phyloP scores from a whole-genome alignment of 2,797 vertebrate genomes.

The Nannoperca obscura region DNA sequence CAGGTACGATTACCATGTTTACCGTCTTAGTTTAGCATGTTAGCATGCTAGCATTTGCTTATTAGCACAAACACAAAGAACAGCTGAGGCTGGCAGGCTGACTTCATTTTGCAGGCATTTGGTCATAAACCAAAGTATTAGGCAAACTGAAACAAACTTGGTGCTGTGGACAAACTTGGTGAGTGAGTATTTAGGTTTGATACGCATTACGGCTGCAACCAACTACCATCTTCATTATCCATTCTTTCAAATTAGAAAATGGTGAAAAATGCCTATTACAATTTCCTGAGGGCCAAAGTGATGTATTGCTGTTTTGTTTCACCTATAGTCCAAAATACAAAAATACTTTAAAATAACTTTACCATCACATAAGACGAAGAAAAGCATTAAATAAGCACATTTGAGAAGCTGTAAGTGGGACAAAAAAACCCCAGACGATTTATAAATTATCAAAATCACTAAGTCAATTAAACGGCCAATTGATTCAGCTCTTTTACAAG shows the following conservation, averaged over 20 bases:
- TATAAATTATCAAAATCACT: not conserved
- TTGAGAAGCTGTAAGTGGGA: not conserved
- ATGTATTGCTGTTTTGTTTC: not conserved
- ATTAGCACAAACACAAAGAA: not conserved
- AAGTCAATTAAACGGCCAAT: too few relatives aligned
- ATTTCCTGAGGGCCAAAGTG: not conserved
- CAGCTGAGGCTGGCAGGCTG: not conserved
- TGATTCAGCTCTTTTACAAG: not conserved
- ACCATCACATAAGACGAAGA: not conserved
- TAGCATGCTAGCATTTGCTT: too few relatives aligned
- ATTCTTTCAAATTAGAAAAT: not conserved
- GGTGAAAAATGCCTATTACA: not conserved
- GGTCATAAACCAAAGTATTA: not conserved
- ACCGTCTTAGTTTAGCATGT: not conserved
- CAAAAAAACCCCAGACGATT: not conserved
- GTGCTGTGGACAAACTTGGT: not conserved
- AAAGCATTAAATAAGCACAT: not conserved
- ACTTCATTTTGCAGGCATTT: not conserved
- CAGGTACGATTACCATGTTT: not conserved
- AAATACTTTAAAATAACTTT: not conserved
- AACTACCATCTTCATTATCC: not conserved
- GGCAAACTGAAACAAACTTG: not conserved
- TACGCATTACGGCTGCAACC: not conserved
- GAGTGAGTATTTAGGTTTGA: not conserved
- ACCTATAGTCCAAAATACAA: not conserved